phyloP scores from a whole-genome alignment of 2,797 vertebrate species.

The Staurois parvus region DNA sequence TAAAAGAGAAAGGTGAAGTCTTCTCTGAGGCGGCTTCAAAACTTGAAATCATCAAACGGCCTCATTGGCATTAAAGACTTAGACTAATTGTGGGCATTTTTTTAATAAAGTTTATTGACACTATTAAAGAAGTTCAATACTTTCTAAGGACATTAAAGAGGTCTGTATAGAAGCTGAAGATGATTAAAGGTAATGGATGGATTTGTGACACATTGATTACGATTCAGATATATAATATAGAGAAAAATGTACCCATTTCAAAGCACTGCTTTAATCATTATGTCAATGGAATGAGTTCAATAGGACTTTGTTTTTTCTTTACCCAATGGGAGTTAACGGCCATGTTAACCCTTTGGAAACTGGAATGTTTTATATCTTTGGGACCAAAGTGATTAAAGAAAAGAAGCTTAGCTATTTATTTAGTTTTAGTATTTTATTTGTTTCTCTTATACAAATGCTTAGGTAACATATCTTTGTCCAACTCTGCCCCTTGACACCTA shows the following conservation, averaged over 20 bases:
- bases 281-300: neutral
- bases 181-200: slow-evolving; percentile 12
- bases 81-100: slow-evolving; percentile 8
- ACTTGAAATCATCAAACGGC: slow-evolving; percentile 26
- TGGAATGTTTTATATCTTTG: too few relatives aligned
- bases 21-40: slow-evolving; percentile 6
- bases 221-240: neutral
- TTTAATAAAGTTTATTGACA: neutral
- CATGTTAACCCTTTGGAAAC: too few relatives aligned
- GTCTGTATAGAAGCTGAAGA: neutral
- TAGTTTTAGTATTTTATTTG: too few relatives aligned
- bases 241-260: neutral
- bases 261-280: neutral
- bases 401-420: too few relatives aligned
- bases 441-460: too few relatives aligned
- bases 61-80: slow-evolving; percentile 14
- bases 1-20: neutral
- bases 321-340: neutral
- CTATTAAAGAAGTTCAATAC: neutral
- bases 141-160: neutral
- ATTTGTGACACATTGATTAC: neutral
- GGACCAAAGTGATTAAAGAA: too few relatives aligned
- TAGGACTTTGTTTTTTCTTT: neutral
- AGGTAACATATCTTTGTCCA: too few relatives aligned
- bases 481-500: too few relatives aligned